phyloP scores from a whole-genome alignment of 2,113 vertebrate species.

The Oncorhynchus gorbuscha region DNA sequence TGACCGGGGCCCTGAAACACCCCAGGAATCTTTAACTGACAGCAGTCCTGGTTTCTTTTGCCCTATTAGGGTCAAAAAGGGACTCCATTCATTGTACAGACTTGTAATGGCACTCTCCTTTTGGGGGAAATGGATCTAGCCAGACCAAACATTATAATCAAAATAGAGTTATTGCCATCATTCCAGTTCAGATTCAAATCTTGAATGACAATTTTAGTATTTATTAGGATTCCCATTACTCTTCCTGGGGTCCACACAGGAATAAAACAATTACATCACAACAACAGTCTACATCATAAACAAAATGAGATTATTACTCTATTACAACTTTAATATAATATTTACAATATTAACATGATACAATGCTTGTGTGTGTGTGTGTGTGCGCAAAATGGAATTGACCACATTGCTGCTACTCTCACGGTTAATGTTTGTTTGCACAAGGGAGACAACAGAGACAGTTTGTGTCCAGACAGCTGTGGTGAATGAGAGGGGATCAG shows the following conservation, averaged over 20 bases:
- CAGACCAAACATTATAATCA: conserved; percentile 6
- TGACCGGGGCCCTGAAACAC: conserved; percentile 17
- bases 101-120: conserved; percentile 39
- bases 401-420: conserved; percentile 7
- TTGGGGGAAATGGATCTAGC: conserved; percentile 9
- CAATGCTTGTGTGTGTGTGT: no score
- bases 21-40: conserved; percentile 41
- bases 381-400: conserved; percentile 13
- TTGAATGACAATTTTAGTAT: neutral
- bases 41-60: conserved; percentile 53
- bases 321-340: no score
- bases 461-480: conserved; percentile 59
- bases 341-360: no score
- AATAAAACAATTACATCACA: no score
- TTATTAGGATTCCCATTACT: no score
- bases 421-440: neutral
- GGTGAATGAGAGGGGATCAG: conserved; percentile 1
- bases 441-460: conserved; percentile 33
- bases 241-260: no score
- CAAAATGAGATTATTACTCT: no score
- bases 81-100: conserved; percentile 46
- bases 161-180: neutral
- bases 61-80: conserved; percentile 33
- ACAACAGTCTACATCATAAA: no score
- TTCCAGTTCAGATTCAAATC: conserved; percentile 11